phyloP scores from a whole-genome alignment of 2,797 vertebrate species.

The Neoniphon sammara region DNA sequence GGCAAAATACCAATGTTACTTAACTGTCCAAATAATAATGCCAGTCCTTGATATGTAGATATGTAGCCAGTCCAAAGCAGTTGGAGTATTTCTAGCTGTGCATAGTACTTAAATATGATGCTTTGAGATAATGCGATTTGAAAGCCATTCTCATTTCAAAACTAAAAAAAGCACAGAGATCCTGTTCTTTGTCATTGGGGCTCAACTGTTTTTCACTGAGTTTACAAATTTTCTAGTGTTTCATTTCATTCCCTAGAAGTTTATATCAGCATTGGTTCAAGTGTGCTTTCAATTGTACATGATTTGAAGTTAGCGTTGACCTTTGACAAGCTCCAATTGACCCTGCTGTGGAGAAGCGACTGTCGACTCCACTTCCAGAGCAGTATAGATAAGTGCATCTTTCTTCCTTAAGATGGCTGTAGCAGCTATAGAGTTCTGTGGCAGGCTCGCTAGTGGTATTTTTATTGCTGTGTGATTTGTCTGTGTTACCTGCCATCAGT shows the following conservation, averaged over 20 bases:
- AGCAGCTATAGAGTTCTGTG: background rate
- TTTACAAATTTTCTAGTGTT: background rate
- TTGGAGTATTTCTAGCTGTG: background rate
- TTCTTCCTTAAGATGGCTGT: background rate
- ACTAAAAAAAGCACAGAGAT: background rate
- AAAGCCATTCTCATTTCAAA: background rate
- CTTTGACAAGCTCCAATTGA: background rate
- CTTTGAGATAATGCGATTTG: background rate
- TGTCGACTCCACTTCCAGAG: background rate
- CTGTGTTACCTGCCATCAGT: background rate
- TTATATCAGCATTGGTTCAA: background rate
- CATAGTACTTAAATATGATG: background rate
- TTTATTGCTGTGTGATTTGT: background rate
- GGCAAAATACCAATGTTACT: too few relatives aligned
- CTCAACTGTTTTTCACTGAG: background rate
- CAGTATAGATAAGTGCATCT: background rate
- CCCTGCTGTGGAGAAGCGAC: background rate
- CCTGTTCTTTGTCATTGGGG: too few relatives aligned
- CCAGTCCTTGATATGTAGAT: too few relatives aligned
- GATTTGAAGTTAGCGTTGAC: conserved; percentile 2
- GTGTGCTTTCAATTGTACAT: background rate
- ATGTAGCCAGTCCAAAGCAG: background rate
- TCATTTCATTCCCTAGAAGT: background rate
- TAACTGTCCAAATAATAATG: too few relatives aligned
- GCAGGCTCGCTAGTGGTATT: too few relatives aligned